Evolutionary conservation across 2,888 invertebrate species (phyloP).

Genomic region (Chalcis sispes): DNA sequence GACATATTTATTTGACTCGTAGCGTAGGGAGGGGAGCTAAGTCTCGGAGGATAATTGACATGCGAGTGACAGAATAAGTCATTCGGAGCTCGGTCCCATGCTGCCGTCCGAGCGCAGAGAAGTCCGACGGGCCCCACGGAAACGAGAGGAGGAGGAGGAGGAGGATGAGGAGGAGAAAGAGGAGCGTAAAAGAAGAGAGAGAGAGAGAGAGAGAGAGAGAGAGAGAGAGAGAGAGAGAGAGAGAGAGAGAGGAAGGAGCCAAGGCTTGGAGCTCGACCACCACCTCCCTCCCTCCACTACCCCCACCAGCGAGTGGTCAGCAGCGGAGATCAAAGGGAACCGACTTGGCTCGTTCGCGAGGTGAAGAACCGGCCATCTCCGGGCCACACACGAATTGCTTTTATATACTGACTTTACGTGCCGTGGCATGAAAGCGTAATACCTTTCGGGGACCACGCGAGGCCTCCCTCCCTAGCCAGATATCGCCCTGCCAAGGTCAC

Average conservation of each 20-base stretch:
- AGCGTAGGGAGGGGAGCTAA: background rate
- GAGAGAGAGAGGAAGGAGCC: slow-evolving; percentile 34
- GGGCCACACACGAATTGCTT: slow-evolving; percentile 76
- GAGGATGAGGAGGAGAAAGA: slow-evolving; percentile 12
- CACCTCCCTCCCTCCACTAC: too few species aligned
- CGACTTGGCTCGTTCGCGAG: slow-evolving; percentile 75
- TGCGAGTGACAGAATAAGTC: slow-evolving; percentile 44
- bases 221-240: slow-evolving; percentile 25
- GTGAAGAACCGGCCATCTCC: slow-evolving; percentile 76
- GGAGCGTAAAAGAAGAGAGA: slow-evolving; percentile 16
- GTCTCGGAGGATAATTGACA: slow-evolving; percentile 51
- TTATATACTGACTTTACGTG: slow-evolving; percentile 74
- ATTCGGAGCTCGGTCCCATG: too few species aligned
- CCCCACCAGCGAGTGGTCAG: slow-evolving; percentile 58
- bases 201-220: background rate
- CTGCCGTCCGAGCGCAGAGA: slow-evolving; percentile 21
- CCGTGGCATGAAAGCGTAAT: slow-evolving; percentile 69
- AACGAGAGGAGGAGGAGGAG: slow-evolving; percentile 26
- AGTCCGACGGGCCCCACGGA: background rate
- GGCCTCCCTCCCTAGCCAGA: slow-evolving; percentile 32
- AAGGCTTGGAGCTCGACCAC: too few species aligned
- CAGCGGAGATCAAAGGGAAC: slow-evolving; percentile 74
- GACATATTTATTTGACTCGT: slow-evolving; percentile 39
- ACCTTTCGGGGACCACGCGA: slow-evolving; percentile 64
- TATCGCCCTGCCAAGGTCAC: slow-evolving; percentile 50